phyloP scores from a whole-genome alignment of 2,797 vertebrate genomes.

The Chelidonichthys spinosus region DNA sequence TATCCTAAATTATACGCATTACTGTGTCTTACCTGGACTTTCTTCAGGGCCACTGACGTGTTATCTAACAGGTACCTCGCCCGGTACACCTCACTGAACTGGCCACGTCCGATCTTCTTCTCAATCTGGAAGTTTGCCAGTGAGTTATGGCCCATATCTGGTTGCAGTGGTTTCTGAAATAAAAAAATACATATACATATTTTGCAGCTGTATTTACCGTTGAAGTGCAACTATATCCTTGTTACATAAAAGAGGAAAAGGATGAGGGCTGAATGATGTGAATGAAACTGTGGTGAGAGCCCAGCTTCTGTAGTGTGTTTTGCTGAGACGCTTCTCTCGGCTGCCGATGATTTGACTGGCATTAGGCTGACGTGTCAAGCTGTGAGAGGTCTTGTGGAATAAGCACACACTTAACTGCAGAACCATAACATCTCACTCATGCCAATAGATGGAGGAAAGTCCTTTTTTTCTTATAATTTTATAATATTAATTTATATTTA shows the following conservation, averaged over 20 bases:
- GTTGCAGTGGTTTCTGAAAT: conserved; percentile 90
- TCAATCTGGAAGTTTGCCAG: conserved; percentile 96
- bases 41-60: conserved; percentile 95
- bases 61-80: conserved; percentile 93
- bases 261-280: conserved; percentile 26
- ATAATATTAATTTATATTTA: no score
- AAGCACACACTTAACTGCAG: conserved; percentile 27
- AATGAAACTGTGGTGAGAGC: conserved; percentile 33
- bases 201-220: background rate
- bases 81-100: conserved; percentile 98
- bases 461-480: background rate
- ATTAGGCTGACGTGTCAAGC: conserved; percentile 37
- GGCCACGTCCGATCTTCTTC: conserved; percentile 97
- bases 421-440: conserved; percentile 9
- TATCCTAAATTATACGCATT: background rate
- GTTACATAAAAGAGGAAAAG: conserved; percentile 16
- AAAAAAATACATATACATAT: conserved; percentile 12
- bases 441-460: background rate
- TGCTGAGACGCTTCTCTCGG: conserved; percentile 44
- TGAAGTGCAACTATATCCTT: conserved; percentile 20
- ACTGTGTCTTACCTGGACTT: conserved; percentile 91
- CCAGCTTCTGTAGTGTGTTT: conserved; percentile 46
- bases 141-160: conserved; percentile 94
- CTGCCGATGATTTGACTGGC: conserved; percentile 49
- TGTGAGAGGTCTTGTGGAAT: conserved; percentile 35